Evolutionary conservation across 2,113 vertebrate genomes (phyloP).

Genomic region (Cottus gobio): DNA sequence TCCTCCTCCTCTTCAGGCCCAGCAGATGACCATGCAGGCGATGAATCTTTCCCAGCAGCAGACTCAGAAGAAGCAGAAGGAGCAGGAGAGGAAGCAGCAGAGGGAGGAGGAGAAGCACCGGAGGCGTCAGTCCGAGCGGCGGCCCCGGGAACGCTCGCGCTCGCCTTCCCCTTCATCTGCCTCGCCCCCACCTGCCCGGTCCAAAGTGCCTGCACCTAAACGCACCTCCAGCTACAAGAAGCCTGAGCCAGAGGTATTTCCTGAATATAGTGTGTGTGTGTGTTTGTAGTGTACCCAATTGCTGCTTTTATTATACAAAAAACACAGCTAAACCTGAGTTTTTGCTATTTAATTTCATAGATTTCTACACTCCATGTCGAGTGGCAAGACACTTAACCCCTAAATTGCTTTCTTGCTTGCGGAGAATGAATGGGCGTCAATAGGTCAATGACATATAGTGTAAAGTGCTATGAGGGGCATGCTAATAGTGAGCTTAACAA

Average conservation of each 20-base stretch:
- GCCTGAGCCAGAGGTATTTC: constrained; percentile 56
- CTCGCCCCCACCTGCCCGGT: constrained; percentile 2
- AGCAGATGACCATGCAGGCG: constrained; percentile 97
- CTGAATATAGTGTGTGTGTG: not conserved
- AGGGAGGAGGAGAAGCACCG: constrained; percentile 18
- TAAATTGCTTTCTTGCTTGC: too few species aligned
- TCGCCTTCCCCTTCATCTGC: constrained; percentile 33
- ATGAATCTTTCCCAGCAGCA: constrained; percentile 91
- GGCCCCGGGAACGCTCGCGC: constrained; percentile 12
- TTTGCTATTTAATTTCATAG: not conserved
- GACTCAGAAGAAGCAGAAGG: constrained; percentile 58
- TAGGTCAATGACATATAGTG: too few species aligned
- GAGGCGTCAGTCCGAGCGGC: constrained; percentile 19
- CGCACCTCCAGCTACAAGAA: constrained; percentile 20
- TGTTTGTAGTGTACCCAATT: not conserved
- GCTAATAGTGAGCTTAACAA: too few species aligned
- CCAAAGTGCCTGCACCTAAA: constrained; percentile 58
- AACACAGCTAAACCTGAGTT: not conserved
- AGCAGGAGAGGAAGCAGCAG: constrained; percentile 8
- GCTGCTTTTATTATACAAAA: not conserved
- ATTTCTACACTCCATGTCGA: not conserved
- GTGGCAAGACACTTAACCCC: too few species aligned
- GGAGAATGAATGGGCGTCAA: too few species aligned
- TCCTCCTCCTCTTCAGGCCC: constrained; percentile 83
- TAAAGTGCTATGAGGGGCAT: too few species aligned